Evolutionary conservation across 2,797 vertebrate species (phyloP).

Genomic region (Thaleichthys pacificus): DNA sequence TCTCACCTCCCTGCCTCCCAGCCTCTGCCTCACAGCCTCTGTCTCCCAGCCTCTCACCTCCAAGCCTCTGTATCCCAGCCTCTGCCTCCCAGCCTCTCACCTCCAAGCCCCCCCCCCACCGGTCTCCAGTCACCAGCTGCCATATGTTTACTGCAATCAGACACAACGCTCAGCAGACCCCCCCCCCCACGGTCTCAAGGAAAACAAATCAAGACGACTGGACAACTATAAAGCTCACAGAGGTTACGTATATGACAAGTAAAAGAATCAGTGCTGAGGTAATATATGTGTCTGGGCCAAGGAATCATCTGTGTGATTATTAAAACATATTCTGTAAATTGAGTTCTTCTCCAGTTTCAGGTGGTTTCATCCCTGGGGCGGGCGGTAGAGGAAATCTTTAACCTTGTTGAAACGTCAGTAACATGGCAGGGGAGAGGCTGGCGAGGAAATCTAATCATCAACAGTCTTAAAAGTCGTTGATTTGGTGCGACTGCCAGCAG

Average conservation of each 20-base stretch:
- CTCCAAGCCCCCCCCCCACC: slow-evolving; percentile 49
- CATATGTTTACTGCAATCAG: slow-evolving; percentile 59
- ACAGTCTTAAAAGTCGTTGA: background rate
- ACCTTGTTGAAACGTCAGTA: slow-evolving; percentile 30
- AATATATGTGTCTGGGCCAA: background rate
- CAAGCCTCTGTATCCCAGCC: slow-evolving; percentile 38
- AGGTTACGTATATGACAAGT: background rate
- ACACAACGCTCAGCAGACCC: slow-evolving; percentile 37
- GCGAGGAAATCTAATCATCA: background rate
- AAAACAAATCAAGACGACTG: slow-evolving; percentile 12
- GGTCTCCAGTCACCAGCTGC: slow-evolving; percentile 33
- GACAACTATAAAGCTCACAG: slow-evolving; percentile 20
- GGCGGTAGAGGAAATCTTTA: slow-evolving; percentile 35
- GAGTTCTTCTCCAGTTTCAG: slow-evolving; percentile 41
- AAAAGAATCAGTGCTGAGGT: slow-evolving; percentile 34
- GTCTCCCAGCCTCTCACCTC: too few species aligned
- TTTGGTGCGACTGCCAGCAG: too few species aligned
- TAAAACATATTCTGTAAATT: slow-evolving; percentile 43
- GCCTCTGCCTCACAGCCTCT: too few species aligned
- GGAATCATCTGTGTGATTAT: slow-evolving; percentile 36
- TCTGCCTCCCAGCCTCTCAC: slow-evolving; percentile 50
- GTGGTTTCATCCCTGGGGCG: slow-evolving; percentile 23
- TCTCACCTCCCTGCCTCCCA: too few species aligned
- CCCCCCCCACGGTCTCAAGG: background rate
- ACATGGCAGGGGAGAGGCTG: background rate